phyloP scores from a whole-genome alignment of 1,140 invertebrate genomes.

The Doryteuthis pealeii region DNA sequence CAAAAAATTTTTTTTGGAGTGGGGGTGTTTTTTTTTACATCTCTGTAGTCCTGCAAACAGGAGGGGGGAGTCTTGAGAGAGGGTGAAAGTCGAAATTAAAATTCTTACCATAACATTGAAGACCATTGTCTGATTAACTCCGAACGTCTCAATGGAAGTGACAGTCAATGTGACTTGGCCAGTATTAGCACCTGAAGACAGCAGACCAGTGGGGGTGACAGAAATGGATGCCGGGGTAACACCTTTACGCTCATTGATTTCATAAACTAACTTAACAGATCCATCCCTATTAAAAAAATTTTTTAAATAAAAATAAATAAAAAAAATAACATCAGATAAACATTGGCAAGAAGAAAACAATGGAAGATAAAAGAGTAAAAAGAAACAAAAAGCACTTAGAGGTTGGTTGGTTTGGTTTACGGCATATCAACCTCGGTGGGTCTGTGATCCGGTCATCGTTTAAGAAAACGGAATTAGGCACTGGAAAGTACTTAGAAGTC shows the following conservation, averaged over 20 bases:
- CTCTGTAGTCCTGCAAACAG: no score
- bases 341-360: background rate
- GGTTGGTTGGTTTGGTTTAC: no score
- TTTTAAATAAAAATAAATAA: conserved; percentile 7
- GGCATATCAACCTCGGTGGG: no score
- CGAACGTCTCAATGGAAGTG: conserved; percentile 66
- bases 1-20: no score
- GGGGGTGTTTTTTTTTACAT: no score
- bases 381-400: no score
- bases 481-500: no score
- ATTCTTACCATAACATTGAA: conserved; percentile 26
- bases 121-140: conserved; percentile 62
- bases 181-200: conserved; percentile 64
- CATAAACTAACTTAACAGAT: conserved; percentile 43
- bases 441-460: no score
- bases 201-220: conserved; percentile 65
- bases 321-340: background rate
- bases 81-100: background rate
- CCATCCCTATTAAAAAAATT: conserved; percentile 41
- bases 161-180: conserved; percentile 68
- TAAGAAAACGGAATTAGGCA: no score
- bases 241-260: conserved; percentile 16
- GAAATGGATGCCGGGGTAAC: conserved; percentile 24
- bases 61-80: no score
- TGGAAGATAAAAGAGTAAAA: no score